phyloP scores from a whole-genome alignment of 2,113 vertebrate species.

The Plecotus auritus region DNA sequence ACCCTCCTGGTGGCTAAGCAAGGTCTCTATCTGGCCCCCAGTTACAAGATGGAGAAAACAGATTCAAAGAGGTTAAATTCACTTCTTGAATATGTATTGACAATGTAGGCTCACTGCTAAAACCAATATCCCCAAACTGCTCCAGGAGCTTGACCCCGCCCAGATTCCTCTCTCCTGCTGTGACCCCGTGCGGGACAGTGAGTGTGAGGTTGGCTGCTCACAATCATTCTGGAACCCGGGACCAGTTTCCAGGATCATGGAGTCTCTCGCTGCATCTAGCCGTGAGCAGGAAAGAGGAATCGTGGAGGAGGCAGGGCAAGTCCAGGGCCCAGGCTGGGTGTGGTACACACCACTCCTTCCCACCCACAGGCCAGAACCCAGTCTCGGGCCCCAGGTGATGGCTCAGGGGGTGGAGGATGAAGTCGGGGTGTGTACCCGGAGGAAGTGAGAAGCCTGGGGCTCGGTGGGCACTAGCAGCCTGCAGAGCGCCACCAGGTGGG shows the following conservation, averaged over 20 bases:
- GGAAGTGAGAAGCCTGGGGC: background rate
- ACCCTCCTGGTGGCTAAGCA: fast-evolving
- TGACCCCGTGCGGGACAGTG: fast-evolving
- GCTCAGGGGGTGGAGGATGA: background rate
- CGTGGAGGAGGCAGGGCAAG: fast-evolving
- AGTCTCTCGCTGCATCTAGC: background rate
- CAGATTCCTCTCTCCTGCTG: fast-evolving
- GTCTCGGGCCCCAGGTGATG: too few relatives aligned
- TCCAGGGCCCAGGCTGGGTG: background rate
- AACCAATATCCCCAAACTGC: fast-evolving
- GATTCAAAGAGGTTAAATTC: background rate
- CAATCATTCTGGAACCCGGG: background rate
- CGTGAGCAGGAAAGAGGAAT: background rate
- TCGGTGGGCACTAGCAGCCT: fast-evolving
- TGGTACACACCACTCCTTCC: background rate
- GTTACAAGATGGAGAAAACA: background rate
- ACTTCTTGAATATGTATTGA: fast-evolving
- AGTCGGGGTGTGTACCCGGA: fast-evolving
- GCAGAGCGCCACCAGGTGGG: fast-evolving
- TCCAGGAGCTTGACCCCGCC: fast-evolving
- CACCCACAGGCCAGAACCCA: fast-evolving
- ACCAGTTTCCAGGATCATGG: background rate
- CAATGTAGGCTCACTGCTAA: fast-evolving
- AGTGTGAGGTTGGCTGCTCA: fast-evolving
- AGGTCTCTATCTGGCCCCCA: background rate